phyloP scores from a whole-genome alignment of 2,113 vertebrate genomes.

The Misgurnus anguillicaudatus region DNA sequence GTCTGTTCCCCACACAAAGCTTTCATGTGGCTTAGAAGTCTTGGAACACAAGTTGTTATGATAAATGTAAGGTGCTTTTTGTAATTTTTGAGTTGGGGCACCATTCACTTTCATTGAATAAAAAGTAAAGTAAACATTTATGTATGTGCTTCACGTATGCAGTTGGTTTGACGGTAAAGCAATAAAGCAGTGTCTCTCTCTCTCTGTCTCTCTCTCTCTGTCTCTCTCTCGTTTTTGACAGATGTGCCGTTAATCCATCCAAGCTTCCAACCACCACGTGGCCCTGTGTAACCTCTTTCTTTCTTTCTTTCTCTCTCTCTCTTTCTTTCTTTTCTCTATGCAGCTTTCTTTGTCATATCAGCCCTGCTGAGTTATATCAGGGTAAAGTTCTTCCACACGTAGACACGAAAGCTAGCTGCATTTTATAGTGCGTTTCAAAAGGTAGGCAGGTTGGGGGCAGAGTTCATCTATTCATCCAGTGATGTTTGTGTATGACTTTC shows the following conservation, averaged over 20 bases:
- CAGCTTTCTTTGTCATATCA: conserved; percentile 39
- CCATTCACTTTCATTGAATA: too few species aligned
- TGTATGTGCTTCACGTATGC: too few species aligned
- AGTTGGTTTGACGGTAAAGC: neutral
- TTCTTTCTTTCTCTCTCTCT: conserved; percentile 15
- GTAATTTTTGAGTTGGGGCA: too few species aligned
- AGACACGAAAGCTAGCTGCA: neutral
- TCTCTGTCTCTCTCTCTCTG: conserved; percentile 4
- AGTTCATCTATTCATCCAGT: neutral
- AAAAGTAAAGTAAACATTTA: too few species aligned
- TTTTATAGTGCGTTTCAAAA: too few species aligned
- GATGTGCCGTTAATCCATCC: conserved; percentile 33
- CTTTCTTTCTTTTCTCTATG: conserved; percentile 33
- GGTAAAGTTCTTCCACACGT: conserved; percentile 30
- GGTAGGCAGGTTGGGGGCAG: too few species aligned
- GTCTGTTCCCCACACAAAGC: too few species aligned
- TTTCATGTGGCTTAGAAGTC: too few species aligned
- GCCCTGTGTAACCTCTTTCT: conserved; percentile 29
- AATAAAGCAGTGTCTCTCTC: neutral
- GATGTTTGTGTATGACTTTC: neutral
- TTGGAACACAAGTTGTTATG: too few species aligned
- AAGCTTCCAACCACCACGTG: conserved; percentile 9
- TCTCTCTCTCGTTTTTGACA: conserved; percentile 25
- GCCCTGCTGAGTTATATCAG: conserved; percentile 29
- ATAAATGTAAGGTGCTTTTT: too few species aligned